These are phyloP conservation scores for Turnix velox DNA, from an alignment of 2,113 vertebrate species.

Conservation along the genomic window DNA sequence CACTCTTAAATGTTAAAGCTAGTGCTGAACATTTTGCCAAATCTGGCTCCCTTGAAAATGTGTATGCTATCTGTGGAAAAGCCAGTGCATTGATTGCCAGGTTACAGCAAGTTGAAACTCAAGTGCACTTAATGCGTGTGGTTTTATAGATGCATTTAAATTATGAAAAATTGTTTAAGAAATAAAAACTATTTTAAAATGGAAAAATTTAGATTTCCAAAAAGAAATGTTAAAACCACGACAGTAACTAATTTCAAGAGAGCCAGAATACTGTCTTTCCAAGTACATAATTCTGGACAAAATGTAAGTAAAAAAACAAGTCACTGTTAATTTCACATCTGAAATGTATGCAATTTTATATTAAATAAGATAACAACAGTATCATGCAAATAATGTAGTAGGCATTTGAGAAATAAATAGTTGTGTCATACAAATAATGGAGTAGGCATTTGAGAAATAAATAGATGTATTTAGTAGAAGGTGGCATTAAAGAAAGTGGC, in stretches of 20 bases:
- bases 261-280: not conserved
- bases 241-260: not conserved
- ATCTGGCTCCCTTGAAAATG: not conserved
- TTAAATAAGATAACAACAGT: not conserved
- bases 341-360: not conserved
- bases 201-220: not conserved
- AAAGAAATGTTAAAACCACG: not conserved
- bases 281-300: not conserved
- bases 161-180: not conserved
- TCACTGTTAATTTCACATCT: not conserved
- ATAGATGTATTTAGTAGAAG: not conserved
- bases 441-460: not conserved
- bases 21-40: conserved; percentile 8
- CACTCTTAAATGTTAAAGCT: conserved; percentile 21
- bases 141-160: not conserved
- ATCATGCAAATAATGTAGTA: not conserved
- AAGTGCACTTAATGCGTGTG: not conserved
- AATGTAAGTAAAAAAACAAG: not conserved
- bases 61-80: not conserved
- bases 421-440: not conserved
- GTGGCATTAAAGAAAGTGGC: not conserved
- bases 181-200: not conserved
- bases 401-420: not conserved
- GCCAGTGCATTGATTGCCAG: not conserved
- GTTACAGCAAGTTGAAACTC: not conserved